A percentile compares a stretch with the other conserved stretches of the same genome.
These are phyloP conservation scores for Yasuhikotakia modesta DNA, from an alignment of 2,797 vertebrate species.

Conservation along the genomic window DNA sequence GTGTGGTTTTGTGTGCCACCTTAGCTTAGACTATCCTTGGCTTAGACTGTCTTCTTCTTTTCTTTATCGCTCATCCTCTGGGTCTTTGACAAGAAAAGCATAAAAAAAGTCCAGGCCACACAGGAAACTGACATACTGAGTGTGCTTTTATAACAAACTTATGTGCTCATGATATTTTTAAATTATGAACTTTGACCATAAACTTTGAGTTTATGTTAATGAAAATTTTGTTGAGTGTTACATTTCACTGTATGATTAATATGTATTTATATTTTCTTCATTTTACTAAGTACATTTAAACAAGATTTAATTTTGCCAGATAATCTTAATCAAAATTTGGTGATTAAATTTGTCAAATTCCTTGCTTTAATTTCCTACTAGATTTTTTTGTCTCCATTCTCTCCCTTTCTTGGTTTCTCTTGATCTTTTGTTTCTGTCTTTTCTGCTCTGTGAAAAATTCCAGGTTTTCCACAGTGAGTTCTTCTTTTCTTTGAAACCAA, in stretches of 20 bases:
- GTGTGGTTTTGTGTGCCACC: not conserved
- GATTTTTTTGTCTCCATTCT: not conserved
- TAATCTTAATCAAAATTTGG: not conserved
- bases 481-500: not conserved
- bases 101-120: not conserved
- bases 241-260: no score
- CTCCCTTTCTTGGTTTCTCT: conserved; percentile 5
- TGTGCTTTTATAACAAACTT: not conserved
- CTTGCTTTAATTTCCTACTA: not conserved
- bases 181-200: no score
- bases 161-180: not conserved
- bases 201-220: no score
- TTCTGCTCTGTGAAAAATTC: not conserved
- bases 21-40: not conserved
- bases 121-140: not conserved
- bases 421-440: not conserved
- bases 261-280: no score
- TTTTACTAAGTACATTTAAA: no score
- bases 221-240: not conserved
- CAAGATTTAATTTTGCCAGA: not conserved
- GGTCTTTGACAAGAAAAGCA: not conserved
- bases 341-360: not conserved
- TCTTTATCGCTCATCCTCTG: no score
- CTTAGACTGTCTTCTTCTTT: conserved; percentile 10
- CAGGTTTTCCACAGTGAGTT: not conserved